A percentile compares a stretch with the other conserved stretches of the same genome.
Conservation (phyloP, 2,888 invertebrate genomes). For the Caenorhabditis doughertyi region DNA sequence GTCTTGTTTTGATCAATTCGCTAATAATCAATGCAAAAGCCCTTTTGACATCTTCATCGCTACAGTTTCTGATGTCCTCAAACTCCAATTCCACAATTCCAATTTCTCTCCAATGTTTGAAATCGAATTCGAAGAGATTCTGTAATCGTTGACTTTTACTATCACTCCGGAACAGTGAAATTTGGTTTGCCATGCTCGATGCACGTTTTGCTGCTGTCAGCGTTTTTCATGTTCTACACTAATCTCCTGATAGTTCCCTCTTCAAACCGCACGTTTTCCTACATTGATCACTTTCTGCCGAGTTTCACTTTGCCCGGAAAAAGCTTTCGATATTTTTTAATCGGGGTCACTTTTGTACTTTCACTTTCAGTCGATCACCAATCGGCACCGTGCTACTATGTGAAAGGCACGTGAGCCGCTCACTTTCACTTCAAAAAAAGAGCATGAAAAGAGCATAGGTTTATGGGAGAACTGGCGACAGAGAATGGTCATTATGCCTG, state of each 20-base stretch:
- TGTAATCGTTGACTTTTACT: slow-evolving; percentile 47
- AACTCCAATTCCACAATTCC: slow-evolving; percentile 60
- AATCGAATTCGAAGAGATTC: slow-evolving; percentile 63
- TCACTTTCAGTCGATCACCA: slow-evolving; percentile 37
- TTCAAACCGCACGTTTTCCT: slow-evolving; percentile 7
- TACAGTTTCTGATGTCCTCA: slow-evolving; percentile 24
- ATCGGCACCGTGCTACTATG: slow-evolving; percentile 58
- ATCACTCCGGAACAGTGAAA: slow-evolving; percentile 18
- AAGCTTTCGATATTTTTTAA: slow-evolving; percentile 50
- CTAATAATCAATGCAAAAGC: slow-evolving; percentile 19
- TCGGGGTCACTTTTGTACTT: slow-evolving; percentile 33
- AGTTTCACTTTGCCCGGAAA: slow-evolving; percentile 11
- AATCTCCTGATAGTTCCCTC: slow-evolving; percentile 16
- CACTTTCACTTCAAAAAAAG: slow-evolving; percentile 30
- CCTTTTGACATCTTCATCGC: not conserved
- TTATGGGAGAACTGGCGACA: slow-evolving; percentile 24
- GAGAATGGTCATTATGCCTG: slow-evolving; percentile 55
- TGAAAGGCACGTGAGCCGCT: slow-evolving; percentile 57
- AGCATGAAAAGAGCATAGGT: slow-evolving; percentile 25
- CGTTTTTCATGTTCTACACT: slow-evolving; percentile 24
- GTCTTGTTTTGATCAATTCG: slow-evolving; percentile 47
- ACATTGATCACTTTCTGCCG: slow-evolving; percentile 2
- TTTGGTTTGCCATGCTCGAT: slow-evolving; percentile 39
- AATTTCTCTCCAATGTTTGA: slow-evolving; percentile 64
- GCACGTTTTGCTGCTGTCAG: slow-evolving; percentile 60